A percentile compares a stretch with the other conserved stretches of the same genome.
Conservation (phyloP, 1,140 invertebrate genomes). For the Drepana arcuata region DNA sequence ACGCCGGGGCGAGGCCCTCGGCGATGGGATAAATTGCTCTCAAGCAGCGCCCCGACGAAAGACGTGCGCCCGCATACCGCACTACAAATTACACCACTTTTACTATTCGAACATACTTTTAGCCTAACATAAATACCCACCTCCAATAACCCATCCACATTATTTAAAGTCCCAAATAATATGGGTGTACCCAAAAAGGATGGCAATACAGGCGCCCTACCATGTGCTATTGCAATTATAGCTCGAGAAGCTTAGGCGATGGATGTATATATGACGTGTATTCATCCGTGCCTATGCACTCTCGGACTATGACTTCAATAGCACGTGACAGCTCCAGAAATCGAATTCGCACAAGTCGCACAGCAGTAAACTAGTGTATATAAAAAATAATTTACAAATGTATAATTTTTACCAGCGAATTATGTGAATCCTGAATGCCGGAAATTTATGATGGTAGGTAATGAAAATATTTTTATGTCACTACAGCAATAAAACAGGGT, state of each 20-base stretch:
- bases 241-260: no score
- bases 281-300: no score
- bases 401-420: slow-evolving; percentile 38
- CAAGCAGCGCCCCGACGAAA: slow-evolving; percentile 40
- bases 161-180: no score
- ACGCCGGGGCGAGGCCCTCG: slow-evolving; percentile 29
- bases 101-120: no score
- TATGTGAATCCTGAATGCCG: slow-evolving; percentile 66
- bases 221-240: no score
- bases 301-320: no score
- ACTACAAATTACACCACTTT: neutral
- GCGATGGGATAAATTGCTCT: slow-evolving; percentile 48
- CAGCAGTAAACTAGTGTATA: slow-evolving; percentile 22
- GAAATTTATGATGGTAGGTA: slow-evolving; percentile 26
- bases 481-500: slow-evolving; percentile 29
- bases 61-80: slow-evolving; percentile 24
- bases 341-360: slow-evolving; percentile 55
- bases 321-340: no score
- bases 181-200: no score
- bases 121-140: no score
- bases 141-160: no score
- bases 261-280: no score
- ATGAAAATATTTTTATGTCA: slow-evolving; percentile 38
- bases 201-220: no score
- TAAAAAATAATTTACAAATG: slow-evolving; percentile 10